Evolutionary conservation across 2,888 invertebrate species (phyloP).

Genomic region (Cryptosula pallasiana): DNA sequence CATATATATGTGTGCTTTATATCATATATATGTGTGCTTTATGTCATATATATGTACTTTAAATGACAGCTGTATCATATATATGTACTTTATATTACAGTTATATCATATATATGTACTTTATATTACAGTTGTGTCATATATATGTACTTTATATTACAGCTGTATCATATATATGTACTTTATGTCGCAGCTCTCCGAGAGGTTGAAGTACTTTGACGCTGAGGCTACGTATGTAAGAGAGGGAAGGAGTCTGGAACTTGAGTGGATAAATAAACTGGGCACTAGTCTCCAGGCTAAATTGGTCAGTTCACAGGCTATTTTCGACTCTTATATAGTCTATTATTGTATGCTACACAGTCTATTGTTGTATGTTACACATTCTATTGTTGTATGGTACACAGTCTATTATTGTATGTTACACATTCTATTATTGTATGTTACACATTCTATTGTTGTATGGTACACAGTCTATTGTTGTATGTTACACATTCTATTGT

Average conservation of each 20-base stretch:
- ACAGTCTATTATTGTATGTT: not conserved
- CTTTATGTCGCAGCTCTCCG: constrained; percentile 11
- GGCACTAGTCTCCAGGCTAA: not conserved
- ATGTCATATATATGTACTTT: too few species aligned
- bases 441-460: not conserved
- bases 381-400: not conserved
- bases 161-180: too few species aligned
- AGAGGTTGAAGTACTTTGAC: constrained; percentile 18
- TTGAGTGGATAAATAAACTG: constrained; percentile 5
- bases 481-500: not conserved
- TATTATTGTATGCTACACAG: not conserved
- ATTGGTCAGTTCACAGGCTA: not conserved
- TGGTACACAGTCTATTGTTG: not conserved
- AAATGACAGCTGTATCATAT: too few species aligned
- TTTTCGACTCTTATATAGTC: not conserved
- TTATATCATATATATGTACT: too few species aligned
- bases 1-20: too few species aligned
- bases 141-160: too few species aligned
- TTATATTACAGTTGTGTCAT: too few species aligned
- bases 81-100: too few species aligned
- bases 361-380: not conserved
- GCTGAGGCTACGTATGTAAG: constrained; percentile 15
- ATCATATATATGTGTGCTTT: too few species aligned
- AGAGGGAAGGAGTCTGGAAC: constrained; percentile 15
- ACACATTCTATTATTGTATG: not conserved